Percentiles rank a stretch among this genome's conserved stretches.
Conservation (phyloP, 2,797 vertebrate species). For the Thaleichthys pacificus region DNA sequence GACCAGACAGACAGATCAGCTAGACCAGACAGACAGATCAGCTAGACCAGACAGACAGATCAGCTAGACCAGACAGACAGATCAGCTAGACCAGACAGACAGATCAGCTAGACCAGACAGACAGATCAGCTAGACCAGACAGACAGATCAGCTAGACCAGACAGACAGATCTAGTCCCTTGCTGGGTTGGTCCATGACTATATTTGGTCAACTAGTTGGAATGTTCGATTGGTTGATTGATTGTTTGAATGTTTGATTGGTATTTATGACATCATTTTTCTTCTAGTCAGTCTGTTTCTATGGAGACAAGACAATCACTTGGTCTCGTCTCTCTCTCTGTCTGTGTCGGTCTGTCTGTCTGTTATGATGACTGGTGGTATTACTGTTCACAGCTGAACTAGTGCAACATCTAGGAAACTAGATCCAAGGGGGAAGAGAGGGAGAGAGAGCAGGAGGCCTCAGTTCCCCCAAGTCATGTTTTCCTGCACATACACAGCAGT, state of each 20-base stretch:
- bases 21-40: no score
- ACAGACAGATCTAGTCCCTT: constrained; percentile 50
- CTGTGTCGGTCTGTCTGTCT: constrained; percentile 51
- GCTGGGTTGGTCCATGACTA: constrained; percentile 37
- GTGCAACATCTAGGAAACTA: constrained; percentile 19
- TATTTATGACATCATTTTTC: constrained; percentile 60
- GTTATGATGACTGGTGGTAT: constrained; percentile 19
- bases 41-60: no score
- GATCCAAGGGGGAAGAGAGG: not conserved
- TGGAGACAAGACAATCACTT: not conserved
- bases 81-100: no score
- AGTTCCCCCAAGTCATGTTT: not conserved
- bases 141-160: constrained; percentile 65
- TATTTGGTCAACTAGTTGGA: constrained; percentile 63
- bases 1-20: constrained; percentile 58
- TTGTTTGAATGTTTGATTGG: constrained; percentile 10
- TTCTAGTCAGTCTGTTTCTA: not conserved
- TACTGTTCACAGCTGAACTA: constrained; percentile 49
- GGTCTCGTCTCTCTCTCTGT: not conserved
- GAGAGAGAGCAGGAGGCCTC: constrained; percentile 1
- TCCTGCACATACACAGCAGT: not conserved
- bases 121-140: constrained; percentile 66
- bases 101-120: constrained; percentile 13
- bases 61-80: no score
- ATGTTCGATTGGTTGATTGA: constrained; percentile 62